A percentile compares a stretch with the other conserved stretches of the same genome.
phyloP scores from a whole-genome alignment of 2,113 vertebrate species.

The Xenus cinereus region DNA sequence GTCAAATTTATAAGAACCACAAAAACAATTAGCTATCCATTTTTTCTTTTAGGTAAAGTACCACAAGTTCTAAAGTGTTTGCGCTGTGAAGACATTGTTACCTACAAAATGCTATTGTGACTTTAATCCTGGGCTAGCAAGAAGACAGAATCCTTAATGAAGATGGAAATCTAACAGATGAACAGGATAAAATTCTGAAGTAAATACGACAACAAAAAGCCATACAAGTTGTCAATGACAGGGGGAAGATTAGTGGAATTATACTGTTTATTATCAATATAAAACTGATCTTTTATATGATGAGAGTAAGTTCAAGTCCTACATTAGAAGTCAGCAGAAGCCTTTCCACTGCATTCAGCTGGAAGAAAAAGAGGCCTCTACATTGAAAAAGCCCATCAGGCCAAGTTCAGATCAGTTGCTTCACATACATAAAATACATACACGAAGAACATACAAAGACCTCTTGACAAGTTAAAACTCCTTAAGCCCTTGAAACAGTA shows the following conservation, averaged over 20 bases:
- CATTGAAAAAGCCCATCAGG: background rate
- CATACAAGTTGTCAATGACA: background rate
- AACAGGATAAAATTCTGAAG: background rate
- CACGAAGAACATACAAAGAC: background rate
- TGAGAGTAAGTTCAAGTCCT: background rate
- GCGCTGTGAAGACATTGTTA: background rate
- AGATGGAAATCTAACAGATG: background rate
- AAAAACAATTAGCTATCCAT: slow-evolving; percentile 32
- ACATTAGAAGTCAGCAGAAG: background rate
- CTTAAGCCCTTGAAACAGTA: background rate
- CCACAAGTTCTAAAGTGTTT: slow-evolving; percentile 1
- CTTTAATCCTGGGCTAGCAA: background rate
- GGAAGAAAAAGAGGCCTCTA: background rate
- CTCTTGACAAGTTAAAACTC: background rate
- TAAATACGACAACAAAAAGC: background rate
- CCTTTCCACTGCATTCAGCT: background rate
- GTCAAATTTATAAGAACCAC: slow-evolving; percentile 68
- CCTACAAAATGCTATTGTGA: background rate
- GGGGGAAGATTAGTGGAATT: background rate
- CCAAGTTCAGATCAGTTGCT: background rate
- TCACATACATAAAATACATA: background rate
- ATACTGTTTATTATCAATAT: background rate
- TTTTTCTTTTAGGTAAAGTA: background rate
- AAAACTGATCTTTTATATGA: background rate
- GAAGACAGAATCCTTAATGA: background rate